Evolutionary conservation across 2,113 vertebrate genomes (phyloP).

Genomic region (Notothenia rossii): DNA sequence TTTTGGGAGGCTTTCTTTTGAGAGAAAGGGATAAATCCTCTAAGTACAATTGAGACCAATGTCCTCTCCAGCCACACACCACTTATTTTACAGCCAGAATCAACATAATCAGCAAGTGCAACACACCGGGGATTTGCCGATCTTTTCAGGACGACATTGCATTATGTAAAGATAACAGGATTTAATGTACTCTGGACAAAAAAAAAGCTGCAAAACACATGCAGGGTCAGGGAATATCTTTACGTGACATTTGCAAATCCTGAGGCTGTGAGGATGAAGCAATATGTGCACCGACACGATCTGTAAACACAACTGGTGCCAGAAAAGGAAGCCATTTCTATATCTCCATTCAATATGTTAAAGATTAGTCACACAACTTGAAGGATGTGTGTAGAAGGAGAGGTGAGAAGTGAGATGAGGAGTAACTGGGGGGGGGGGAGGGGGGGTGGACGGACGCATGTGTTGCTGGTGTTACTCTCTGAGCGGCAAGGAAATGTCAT

Average conservation of each 20-base stretch:
- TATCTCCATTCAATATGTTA: constrained; percentile 18
- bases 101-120: constrained; percentile 9
- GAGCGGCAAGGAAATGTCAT: constrained; percentile 12
- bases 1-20: not conserved
- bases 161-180: constrained; percentile 46
- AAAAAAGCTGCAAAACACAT: not conserved
- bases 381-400: constrained; percentile 10
- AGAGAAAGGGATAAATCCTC: constrained; percentile 64
- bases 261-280: constrained; percentile 1
- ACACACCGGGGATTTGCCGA: constrained; percentile 37
- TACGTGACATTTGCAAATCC: not conserved
- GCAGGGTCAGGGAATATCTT: not conserved
- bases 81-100: constrained; percentile 17
- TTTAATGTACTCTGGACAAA: not conserved
- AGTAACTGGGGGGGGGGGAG: not conserved
- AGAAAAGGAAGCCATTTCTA: constrained; percentile 13
- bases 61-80: constrained; percentile 39
- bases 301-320: constrained; percentile 17
- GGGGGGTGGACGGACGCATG: not conserved
- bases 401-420: constrained; percentile 9
- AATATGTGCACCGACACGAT: constrained; percentile 25
- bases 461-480: constrained; percentile 1
- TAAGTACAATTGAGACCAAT: constrained; percentile 54
- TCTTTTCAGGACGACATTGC: constrained; percentile 24
- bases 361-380: constrained; percentile 28